These are phyloP conservation scores for Narcine bancroftii DNA, from an alignment of 2,113 vertebrate species.

Conservation along the genomic window DNA sequence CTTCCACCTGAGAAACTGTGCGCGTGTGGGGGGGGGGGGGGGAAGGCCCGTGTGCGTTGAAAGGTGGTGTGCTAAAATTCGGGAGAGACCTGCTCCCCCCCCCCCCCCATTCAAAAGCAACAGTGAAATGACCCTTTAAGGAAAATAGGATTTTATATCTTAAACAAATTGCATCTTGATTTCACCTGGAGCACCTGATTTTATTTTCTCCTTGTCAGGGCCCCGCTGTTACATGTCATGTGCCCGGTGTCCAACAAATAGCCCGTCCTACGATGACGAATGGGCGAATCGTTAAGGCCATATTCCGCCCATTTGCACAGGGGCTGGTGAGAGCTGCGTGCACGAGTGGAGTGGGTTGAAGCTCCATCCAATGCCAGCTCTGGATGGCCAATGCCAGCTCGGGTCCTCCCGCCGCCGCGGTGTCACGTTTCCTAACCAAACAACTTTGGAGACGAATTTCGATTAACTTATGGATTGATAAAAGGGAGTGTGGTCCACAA, in stretches of 20 bases:
- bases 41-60: neutral
- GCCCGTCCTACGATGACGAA: neutral
- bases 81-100: no score
- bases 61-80: neutral
- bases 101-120: neutral
- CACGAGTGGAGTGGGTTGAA: neutral
- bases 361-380: neutral
- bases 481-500: neutral
- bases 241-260: neutral
- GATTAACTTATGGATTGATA: neutral
- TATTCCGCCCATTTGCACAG: neutral
- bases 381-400: neutral
- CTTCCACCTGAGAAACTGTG: neutral
- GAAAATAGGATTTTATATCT: neutral
- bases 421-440: neutral
- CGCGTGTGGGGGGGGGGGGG: neutral
- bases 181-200: neutral
- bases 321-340: neutral
- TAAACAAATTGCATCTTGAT: neutral
- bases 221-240: neutral
- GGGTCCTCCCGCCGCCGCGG: neutral
- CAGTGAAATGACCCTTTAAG: neutral
- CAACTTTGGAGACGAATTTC: constrained; percentile 3
- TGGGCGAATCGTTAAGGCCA: neutral
- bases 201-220: neutral